Evolutionary conservation across 2,113 vertebrate species (phyloP).

Genomic region (Elaphurus davidianus): DNA sequence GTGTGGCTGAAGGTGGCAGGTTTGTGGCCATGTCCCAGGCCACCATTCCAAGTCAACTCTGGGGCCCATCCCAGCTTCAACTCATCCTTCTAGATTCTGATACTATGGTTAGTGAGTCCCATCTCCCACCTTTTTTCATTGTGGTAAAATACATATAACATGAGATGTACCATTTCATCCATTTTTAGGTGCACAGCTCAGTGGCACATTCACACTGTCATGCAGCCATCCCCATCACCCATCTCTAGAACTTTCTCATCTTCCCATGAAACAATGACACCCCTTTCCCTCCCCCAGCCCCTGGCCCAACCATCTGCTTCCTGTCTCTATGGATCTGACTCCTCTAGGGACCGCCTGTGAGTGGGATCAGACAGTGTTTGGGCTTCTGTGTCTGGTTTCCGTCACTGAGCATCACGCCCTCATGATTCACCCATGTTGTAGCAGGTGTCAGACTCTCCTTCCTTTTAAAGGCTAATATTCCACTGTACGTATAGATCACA

Average conservation of each 20-base stretch:
- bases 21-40: not conserved
- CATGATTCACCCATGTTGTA: accelerated
- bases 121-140: not conserved
- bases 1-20: not conserved
- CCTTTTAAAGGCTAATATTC: not conserved
- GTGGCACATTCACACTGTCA: not conserved
- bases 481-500: accelerated
- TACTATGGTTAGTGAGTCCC: not conserved
- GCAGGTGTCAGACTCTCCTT: too few relatives aligned
- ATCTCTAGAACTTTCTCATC: not conserved
- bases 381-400: not conserved
- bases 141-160: not conserved
- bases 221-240: too few relatives aligned
- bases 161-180: too few relatives aligned
- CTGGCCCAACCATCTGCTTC: not conserved
- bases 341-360: not conserved
- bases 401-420: accelerated
- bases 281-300: not conserved
- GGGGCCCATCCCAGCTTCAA: not conserved
- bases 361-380: not conserved
- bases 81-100: not conserved
- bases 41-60: not conserved
- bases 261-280: not conserved
- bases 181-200: not conserved
- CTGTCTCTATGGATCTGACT: not conserved